Evolutionary conservation across 2,797 vertebrate species (phyloP), one percentile per base, ranked within the genome.

Genomic region (Cirrhinus mrigala): DNA sequence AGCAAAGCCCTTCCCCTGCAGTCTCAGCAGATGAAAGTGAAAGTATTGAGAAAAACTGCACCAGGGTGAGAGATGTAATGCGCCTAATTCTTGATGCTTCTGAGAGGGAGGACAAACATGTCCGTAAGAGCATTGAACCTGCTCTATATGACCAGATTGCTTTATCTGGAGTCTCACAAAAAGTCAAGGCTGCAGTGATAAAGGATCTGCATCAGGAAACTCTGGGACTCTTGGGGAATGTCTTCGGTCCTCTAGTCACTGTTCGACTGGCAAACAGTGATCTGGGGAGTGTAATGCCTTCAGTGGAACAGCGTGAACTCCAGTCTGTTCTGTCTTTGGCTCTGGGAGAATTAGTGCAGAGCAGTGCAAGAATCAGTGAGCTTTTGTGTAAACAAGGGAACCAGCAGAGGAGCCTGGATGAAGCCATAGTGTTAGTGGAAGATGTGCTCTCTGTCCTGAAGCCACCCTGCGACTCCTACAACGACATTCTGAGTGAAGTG

Each of bases 231-330:
- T n/a, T 77, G 52, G 74, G 74, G 5, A 77, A 58, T 8, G 3
- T 40, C 20, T 58, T 7, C 0, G 27, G 52, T 16, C 74, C 74
- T 77, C 0, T 77, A 58, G 33, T 77, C 12, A 5, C 54, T 15
- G 15, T 77, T 60, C 29, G 2, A 16, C 29, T 77, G 75, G 75
- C 33, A 15, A 15, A n/a, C 22, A 60, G 75, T 58, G 54, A 24
- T 60, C 29, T 77, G 75, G 22, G 11, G 12, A 24, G 33, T n/a
- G 52, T 60, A 24, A 77, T 77, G 54, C 75, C 75, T 77, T 22
- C 54, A 60, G 4, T 24, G 33, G 22, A 44, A 77, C 4, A 24
- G 20, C 1, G 12, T 16, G 16, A 10, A 52, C 11, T 18, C 3
- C 1, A n/a, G 54, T 6, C 22, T 10, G 12, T 58, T 40, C 12